A percentile compares a stretch with the other conserved stretches of the same genome.
These are phyloP conservation scores for Sebastes schlegelii DNA, from an alignment of 2,113 vertebrate species.

Conservation along the genomic window DNA sequence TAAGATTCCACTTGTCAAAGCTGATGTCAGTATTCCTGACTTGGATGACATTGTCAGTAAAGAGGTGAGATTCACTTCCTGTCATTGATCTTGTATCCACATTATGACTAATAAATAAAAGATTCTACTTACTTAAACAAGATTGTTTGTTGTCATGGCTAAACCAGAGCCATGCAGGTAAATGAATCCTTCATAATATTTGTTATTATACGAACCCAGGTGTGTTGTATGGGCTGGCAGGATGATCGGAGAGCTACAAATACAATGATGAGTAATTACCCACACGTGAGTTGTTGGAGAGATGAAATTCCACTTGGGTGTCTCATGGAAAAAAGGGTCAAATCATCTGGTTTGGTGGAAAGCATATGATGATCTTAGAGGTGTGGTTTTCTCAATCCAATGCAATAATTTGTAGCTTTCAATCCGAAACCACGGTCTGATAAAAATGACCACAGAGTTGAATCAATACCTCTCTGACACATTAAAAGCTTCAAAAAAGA, in stretches of 20 bases:
- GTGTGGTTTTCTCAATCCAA: constrained; percentile 3
- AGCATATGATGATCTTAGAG: neutral
- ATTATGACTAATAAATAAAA: neutral
- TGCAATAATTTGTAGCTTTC: constrained; percentile 7
- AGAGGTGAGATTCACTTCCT: constrained; percentile 84
- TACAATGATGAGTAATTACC: constrained; percentile 59
- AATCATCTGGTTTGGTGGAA: constrained; percentile 43
- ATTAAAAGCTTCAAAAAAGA: neutral
- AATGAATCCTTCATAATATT: constrained; percentile 14
- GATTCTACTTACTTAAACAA: neutral
- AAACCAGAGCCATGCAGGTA: neutral
- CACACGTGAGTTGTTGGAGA: constrained; percentile 66
- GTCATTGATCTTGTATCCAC: neutral
- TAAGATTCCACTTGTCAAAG: constrained; percentile 97
- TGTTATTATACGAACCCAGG: constrained; percentile 67
- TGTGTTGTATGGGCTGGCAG: constrained; percentile 74
- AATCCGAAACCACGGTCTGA: neutral
- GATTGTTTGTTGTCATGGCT: neutral
- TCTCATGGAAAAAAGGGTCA: constrained; percentile 9
- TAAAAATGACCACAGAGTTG: neutral
- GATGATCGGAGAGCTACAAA: constrained; percentile 62
- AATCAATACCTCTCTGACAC: neutral
- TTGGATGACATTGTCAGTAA: constrained; percentile 95
- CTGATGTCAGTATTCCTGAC: constrained; percentile 96
- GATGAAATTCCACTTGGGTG: constrained; percentile 45